Base-by-base conservation (phyloP, 1,140 invertebrate species). In the Zelostemma sp. region DNA sequence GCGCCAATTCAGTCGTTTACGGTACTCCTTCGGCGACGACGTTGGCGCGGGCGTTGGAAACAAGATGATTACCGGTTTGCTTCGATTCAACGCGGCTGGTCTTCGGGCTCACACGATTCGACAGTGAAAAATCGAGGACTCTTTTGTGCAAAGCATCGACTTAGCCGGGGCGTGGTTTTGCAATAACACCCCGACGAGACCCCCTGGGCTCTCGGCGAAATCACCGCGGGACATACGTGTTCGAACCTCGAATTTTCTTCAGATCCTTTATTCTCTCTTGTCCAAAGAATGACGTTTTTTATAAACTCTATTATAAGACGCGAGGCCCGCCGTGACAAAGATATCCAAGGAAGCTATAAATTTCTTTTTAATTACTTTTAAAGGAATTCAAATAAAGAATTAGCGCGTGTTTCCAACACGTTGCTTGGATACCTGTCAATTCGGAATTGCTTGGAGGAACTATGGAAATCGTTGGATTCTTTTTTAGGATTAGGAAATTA, bases 61-160 rank as follows among this genome's bases (percentile, higher is more conserved):
- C 71, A 68, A 79, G 71, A 79, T 80, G 75, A 78, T 78, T 80
- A 73, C 76, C 53, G 67, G 64, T 56, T 72, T 28, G 48, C 35
- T 19, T 55, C 35, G 51, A 54, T 25, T 41, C 48, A 53, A 31
- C 41, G 59, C 49, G 48, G 53, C 59, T 60, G 31, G 61, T 57
- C 61, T 61, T 43, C 16, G 40, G 25, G 17, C 57, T 55, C 53
- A 61, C 63, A 71, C 72, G 69, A 74, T 69, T 63, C 49, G 72
- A 72, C 65, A 72, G 61, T 66, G 72, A 74, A 74, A 74, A 74
- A 74, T 74, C 68, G 72, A 66, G 58, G 60, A 35, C 43, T 54
- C 59, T 64, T 66, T 70, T 68, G 62, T 45, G 41, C 55, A 60
- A 6, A 49, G 46, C 48, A 25, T 60, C 53, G 53, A 60, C 56